phyloP scores from a whole-genome alignment of 2,113 vertebrate genomes.

The Ammospiza caudacuta region DNA sequence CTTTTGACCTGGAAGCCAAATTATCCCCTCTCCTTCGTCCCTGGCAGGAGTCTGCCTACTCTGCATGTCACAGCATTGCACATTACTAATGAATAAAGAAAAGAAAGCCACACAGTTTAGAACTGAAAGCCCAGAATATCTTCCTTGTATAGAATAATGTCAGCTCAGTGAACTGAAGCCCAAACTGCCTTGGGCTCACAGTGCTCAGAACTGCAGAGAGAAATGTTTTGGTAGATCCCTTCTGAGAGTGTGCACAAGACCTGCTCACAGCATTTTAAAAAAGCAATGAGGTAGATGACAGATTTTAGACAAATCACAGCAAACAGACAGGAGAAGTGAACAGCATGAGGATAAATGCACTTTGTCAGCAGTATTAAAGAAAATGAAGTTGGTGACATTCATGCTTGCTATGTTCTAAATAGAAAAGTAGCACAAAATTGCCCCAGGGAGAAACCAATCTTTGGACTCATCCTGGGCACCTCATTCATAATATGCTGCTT shows the following conservation, averaged over 20 bases:
- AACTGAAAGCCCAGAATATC: not conserved
- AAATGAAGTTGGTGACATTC: not conserved
- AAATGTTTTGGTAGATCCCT: not conserved
- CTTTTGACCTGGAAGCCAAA: not conserved
- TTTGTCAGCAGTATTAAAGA: not conserved
- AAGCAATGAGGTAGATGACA: not conserved
- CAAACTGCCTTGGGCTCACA: not conserved
- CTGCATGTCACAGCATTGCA: not conserved
- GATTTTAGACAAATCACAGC: not conserved
- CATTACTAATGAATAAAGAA: not conserved
- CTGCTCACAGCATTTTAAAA: not conserved
- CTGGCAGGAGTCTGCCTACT: not conserved
- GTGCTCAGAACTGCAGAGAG: not conserved
- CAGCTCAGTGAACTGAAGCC: not conserved
- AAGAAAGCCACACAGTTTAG: not conserved
- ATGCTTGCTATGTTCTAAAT: not conserved
- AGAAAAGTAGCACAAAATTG: not conserved
- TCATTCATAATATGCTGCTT: not conserved
- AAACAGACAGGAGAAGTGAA: not conserved
- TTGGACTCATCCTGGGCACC: not conserved
- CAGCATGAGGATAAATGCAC: not conserved
- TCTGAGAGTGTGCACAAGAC: not conserved
- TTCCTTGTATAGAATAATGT: not conserved
- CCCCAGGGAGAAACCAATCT: not conserved
- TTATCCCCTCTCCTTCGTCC: not conserved